Evolutionary conservation across 2,113 vertebrate genomes (phyloP).

Genomic region (Terrapene triunguis): DNA sequence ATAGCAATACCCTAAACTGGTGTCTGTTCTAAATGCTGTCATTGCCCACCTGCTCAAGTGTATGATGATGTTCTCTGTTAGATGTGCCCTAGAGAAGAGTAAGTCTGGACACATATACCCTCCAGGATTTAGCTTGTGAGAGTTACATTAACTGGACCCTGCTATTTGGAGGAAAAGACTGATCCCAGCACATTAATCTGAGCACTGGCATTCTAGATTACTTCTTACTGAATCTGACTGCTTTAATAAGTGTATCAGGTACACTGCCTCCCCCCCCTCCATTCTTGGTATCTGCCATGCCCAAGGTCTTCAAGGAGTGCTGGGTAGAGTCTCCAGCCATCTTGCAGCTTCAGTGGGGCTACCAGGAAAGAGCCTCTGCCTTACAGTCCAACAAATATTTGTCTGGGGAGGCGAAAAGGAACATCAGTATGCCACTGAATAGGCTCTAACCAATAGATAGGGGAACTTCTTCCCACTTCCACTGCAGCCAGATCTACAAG

Average conservation of each 20-base stretch:
- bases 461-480: not conserved
- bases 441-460: not conserved
- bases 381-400: not conserved
- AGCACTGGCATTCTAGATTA: not conserved
- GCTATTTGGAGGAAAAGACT: not conserved
- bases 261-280: not conserved
- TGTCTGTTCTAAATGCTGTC: rapidly evolving
- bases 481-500: not conserved
- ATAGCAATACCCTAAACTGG: not conserved
- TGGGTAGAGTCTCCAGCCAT: not conserved
- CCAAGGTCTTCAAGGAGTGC: not conserved
- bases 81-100: not conserved
- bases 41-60: not conserved
- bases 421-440: not conserved
- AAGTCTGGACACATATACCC: not conserved
- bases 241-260: not conserved
- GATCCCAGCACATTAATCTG: not conserved
- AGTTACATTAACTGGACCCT: not conserved
- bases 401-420: not conserved
- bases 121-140: not conserved
- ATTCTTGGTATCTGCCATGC: too few species aligned
- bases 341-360: not conserved
- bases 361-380: rapidly evolving
- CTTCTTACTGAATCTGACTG: not conserved
- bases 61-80: not conserved